These are phyloP conservation scores for Aplysina aerophoba DNA, from an alignment of 37 sponge, comb jelly and placozoan genomes.

Conservation along the genomic window DNA sequence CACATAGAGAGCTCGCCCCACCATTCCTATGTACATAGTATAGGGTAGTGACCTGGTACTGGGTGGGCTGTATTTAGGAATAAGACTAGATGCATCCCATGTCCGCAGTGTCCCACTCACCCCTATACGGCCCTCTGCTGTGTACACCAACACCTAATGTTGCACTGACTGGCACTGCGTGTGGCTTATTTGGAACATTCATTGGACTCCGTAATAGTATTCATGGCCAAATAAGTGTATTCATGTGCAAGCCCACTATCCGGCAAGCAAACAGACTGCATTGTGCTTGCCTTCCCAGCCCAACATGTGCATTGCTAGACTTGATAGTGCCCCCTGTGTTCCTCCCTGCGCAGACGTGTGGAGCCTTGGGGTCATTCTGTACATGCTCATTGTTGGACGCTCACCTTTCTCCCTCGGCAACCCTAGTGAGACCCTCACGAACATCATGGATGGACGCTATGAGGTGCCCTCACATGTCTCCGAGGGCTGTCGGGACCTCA, in stretches of 20 bases:
- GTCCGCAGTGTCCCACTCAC: too few relatives aligned
- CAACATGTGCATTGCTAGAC: too few relatives aligned
- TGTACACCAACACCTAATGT: too few relatives aligned
- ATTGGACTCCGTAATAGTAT: background rate
- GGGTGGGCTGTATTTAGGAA: too few relatives aligned
- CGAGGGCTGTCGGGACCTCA: conserved; percentile 54
- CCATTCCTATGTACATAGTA: too few relatives aligned
- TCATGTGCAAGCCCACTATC: background rate
- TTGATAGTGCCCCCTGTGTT: background rate
- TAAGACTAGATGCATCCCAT: too few relatives aligned
- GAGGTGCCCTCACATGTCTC: conserved; percentile 76
- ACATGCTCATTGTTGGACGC: conserved; percentile 88
- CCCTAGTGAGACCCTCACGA: conserved; percentile 91
- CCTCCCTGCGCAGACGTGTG: conserved; percentile 91
- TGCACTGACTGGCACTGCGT: too few relatives aligned
- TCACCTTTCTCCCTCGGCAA: conserved; percentile 90
- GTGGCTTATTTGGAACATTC: too few relatives aligned
- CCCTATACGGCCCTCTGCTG: too few relatives aligned
- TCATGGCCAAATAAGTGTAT: background rate
- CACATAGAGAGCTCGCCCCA: too few relatives aligned
- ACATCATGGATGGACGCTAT: conserved; percentile 96
- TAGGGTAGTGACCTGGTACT: too few relatives aligned
- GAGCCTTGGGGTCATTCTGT: conserved; percentile 98
- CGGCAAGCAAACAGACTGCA: background rate
- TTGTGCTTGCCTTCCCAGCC: background rate